Base-by-base conservation (phyloP, 2,888 invertebrate genomes). In the Junonia oenone region DNA sequence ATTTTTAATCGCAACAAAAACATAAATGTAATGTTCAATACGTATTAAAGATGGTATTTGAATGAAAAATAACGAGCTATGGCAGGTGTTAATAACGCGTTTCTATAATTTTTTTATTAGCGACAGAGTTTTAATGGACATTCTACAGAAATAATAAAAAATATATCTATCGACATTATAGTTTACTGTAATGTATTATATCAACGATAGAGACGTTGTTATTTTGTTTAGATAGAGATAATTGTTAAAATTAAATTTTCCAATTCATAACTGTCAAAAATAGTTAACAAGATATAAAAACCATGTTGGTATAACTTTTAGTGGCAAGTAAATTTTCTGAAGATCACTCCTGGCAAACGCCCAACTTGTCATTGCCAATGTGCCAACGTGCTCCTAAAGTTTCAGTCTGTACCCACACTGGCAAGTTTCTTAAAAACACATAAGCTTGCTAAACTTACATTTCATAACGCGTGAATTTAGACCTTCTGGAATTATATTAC, bases 301-400 rank as follows among this genome's bases (percentile, higher is more conserved):
- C 8, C 43, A 13, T 11, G n/a, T 40, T 17, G 19, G 19, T 43
- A 14, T 31, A 64, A 76, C 67, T 82, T 40, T 83, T 85, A 85
- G 80, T 76, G 71, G 74, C 71, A 74, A 73, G 75, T 84, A 84
- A 82, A 86, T 84, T 83, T 81, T 77, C 78, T 79, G 80, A 81
- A 80, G 75, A 75, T 77, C 66, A 68, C 70, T 74, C 66, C 68
- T 85, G 85, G 85, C 85, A 80, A 65, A 48, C 68, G 61, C 81
- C 85, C 83, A 84, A 80, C 73, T 65, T 26, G 45, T 33, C 48
- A 35, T 13, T 43, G 43, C 43, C 54, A 35, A 43, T 43, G 43
- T 43, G 35, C 33, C 47, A 38, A 45, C 38, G 37, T 52, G 26
- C 45, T 76, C 77, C 69, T 76, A 37, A 43, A 81, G 75, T 73